Percentiles rank a stretch among this genome's conserved stretches.
These are phyloP conservation scores for Cebus imitator DNA, from an alignment of 2,113 vertebrate species.

Conservation along the genomic window DNA sequence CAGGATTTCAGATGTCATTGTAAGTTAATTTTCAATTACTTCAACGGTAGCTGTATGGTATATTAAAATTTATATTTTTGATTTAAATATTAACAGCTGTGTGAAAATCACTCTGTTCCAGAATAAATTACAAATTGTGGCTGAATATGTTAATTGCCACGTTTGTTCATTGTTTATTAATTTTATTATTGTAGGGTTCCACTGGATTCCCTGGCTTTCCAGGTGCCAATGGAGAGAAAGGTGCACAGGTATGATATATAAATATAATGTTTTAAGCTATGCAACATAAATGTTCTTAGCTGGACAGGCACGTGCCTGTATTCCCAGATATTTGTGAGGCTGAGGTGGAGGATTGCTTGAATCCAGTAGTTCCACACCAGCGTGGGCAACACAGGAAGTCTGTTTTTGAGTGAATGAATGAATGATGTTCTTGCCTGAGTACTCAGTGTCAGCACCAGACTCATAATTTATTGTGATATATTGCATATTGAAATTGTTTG, in stretches of 20 bases:
- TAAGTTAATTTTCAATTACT: conserved; percentile 84
- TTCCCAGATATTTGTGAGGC: no score
- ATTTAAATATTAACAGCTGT: neutral
- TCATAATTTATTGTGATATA: neutral
- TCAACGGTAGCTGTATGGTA: neutral
- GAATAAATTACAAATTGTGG: neutral
- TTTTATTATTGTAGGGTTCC: conserved; percentile 89
- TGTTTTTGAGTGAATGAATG: no score
- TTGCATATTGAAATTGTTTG: neutral
- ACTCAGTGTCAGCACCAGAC: neutral
- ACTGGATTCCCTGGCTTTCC: conserved; percentile 96
- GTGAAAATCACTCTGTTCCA: neutral
- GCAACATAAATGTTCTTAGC: neutral
- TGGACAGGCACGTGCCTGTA: no score
- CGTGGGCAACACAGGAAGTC: no score
- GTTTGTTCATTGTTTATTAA: neutral
- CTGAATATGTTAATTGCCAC: neutral
- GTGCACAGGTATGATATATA: conserved; percentile 91
- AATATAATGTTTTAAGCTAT: neutral
- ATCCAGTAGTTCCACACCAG: no score
- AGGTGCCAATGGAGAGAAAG: conserved; percentile 97
- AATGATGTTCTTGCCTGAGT: neutral
- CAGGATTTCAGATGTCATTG: conserved; percentile 81
- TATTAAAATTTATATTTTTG: conserved; percentile 8
- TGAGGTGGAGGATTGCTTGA: no score